These are phyloP conservation scores for Tinea semifulvella DNA, from an alignment of 2,888 invertebrate species.

Conservation along the genomic window DNA sequence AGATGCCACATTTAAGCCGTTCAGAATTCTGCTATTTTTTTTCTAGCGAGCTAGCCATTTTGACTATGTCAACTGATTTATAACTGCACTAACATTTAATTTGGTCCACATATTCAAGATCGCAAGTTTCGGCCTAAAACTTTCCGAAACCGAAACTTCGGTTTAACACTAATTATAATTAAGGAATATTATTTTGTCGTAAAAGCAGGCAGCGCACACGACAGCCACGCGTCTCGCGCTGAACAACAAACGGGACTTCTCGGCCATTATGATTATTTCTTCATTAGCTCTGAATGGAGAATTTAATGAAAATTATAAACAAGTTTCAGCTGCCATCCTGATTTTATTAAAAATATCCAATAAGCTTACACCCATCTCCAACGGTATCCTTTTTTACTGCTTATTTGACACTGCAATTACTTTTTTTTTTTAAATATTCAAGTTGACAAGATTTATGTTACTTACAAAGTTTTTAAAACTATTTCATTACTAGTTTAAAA, in stretches of 20 bases:
- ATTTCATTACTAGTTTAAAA: too few relatives aligned
- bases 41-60: too few relatives aligned
- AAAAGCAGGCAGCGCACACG: conserved; percentile 27
- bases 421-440: background rate
- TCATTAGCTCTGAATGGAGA: conserved; percentile 27
- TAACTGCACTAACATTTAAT: too few relatives aligned
- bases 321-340: conserved; percentile 7
- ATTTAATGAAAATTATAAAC: conserved; percentile 26
- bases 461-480: too few relatives aligned
- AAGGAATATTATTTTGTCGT: conserved; percentile 63
- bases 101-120: too few relatives aligned
- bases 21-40: too few relatives aligned
- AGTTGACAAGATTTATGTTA: too few relatives aligned
- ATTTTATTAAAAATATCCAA: conserved; percentile 9
- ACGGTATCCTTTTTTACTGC: conserved; percentile 6
- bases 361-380: background rate
- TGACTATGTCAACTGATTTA: too few relatives aligned
- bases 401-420: background rate
- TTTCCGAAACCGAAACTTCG: too few relatives aligned
- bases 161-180: too few relatives aligned
- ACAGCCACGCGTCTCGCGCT: conserved; percentile 21
- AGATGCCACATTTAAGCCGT: too few relatives aligned
- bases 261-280: conserved; percentile 38
- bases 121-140: too few relatives aligned
- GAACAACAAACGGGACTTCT: conserved; percentile 39